A percentile compares a stretch with the other conserved stretches of the same genome.
These are phyloP conservation scores for Oplegnathus fasciatus DNA, from an alignment of 2,113 vertebrate species.

Conservation along the genomic window DNA sequence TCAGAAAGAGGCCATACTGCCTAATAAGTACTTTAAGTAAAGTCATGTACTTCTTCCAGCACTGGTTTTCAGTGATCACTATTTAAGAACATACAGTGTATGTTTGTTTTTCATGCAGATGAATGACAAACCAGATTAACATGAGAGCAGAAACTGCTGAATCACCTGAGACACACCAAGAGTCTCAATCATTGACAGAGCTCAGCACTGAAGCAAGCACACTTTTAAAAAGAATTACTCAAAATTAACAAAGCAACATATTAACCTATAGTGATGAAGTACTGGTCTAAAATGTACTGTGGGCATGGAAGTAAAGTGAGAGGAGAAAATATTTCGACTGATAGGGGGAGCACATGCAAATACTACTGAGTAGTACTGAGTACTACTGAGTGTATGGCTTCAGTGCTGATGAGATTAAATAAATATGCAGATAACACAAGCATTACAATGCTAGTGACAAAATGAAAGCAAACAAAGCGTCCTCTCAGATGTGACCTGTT, in stretches of 20 bases:
- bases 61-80: not conserved
- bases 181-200: slow-evolving; percentile 66
- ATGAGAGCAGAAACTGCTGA: not conserved
- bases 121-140: slow-evolving; percentile 50
- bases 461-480: slow-evolving; percentile 10
- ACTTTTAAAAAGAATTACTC: not conserved
- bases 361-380: no score
- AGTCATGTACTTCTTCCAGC: not conserved
- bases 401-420: slow-evolving; percentile 22
- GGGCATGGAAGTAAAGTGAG: not conserved
- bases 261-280: slow-evolving; percentile 36
- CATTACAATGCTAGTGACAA: not conserved
- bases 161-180: not conserved
- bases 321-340: not conserved
- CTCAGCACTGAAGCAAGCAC: not conserved
- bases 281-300: not conserved
- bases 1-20: not conserved
- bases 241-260: slow-evolving; percentile 32
- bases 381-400: not conserved
- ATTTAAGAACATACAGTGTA: not conserved
- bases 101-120: slow-evolving; percentile 1
- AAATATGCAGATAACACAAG: not conserved
- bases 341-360: no score
- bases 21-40: not conserved
- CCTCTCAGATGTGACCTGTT: not conserved